These are phyloP conservation scores for Phoenoteleia sp. DNA, from an alignment of 2,888 invertebrate genomes.

Conservation along the genomic window DNA sequence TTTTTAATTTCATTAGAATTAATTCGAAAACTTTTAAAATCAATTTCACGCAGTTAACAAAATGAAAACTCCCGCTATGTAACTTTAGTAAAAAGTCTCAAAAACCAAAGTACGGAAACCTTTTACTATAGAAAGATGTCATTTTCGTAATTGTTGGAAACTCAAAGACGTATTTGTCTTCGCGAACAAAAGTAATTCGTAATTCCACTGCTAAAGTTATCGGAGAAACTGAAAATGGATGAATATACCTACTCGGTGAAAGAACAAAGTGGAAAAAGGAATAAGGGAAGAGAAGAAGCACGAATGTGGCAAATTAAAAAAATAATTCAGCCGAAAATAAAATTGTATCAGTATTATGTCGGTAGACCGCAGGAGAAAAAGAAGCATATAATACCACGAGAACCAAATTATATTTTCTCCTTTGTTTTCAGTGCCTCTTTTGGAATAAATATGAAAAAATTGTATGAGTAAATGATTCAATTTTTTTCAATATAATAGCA, in stretches of 20 bases:
- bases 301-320: too few relatives aligned
- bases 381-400: too few relatives aligned
- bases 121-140: not conserved
- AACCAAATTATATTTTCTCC: too few relatives aligned
- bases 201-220: not conserved
- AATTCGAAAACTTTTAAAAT: not conserved
- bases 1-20: not conserved
- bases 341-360: too few relatives aligned
- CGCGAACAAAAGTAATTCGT: conserved; percentile 13
- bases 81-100: not conserved
- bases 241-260: not conserved
- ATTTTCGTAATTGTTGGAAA: conserved; percentile 2
- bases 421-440: too few relatives aligned
- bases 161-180: conserved; percentile 5
- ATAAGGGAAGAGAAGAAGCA: too few relatives aligned
- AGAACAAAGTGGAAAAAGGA: too few relatives aligned
- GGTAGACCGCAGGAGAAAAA: too few relatives aligned
- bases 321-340: too few relatives aligned
- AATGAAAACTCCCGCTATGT: not conserved
- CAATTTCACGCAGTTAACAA: not conserved
- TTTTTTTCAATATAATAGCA: too few relatives aligned
- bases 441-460: too few relatives aligned
- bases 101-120: conserved; percentile 1
- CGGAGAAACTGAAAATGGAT: not conserved
- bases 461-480: too few relatives aligned